These are phyloP conservation scores for Ctenoplectra terminalis DNA, from an alignment of 1,140 invertebrate genomes.

Conservation along the genomic window DNA sequence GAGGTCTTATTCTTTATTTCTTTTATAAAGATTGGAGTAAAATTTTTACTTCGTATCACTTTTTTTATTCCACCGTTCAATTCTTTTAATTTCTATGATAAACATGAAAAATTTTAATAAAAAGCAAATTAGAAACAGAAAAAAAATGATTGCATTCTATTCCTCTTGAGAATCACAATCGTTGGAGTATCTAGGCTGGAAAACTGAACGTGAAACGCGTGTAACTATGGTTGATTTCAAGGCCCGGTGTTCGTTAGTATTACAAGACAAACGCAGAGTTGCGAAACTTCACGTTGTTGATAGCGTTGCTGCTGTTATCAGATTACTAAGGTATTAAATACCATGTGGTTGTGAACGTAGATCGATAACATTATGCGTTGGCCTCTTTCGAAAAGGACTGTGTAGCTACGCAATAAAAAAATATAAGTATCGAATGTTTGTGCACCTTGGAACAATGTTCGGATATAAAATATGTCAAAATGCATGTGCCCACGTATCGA, in stretches of 20 bases:
- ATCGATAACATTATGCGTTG: constrained; percentile 48
- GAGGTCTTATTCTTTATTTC: too few relatives aligned
- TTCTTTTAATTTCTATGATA: too few relatives aligned
- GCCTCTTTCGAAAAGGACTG: background rate
- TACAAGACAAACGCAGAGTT: constrained; percentile 62
- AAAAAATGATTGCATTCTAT: too few relatives aligned
- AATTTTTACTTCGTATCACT: too few relatives aligned
- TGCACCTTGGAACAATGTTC: background rate
- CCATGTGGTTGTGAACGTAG: constrained; percentile 17
- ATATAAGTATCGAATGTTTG: background rate
- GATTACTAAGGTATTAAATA: constrained; percentile 54
- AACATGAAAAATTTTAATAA: too few relatives aligned
- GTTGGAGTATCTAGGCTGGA: background rate
- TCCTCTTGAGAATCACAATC: too few relatives aligned
- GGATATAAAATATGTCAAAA: background rate
- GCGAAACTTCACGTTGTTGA: constrained; percentile 56
- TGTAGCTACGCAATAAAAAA: background rate
- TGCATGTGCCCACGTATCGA: constrained; percentile 39
- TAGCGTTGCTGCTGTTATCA: constrained; percentile 57
- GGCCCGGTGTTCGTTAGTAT: constrained; percentile 62
- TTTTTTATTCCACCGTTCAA: too few relatives aligned
- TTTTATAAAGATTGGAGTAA: too few relatives aligned
- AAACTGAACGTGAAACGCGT: constrained; percentile 35
- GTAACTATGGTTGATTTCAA: constrained; percentile 30
- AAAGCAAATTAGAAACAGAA: too few relatives aligned